These are phyloP conservation scores for Spatulosminthurus flaviceps DNA, from an alignment of 2,888 invertebrate genomes.

Conservation along the genomic window DNA sequence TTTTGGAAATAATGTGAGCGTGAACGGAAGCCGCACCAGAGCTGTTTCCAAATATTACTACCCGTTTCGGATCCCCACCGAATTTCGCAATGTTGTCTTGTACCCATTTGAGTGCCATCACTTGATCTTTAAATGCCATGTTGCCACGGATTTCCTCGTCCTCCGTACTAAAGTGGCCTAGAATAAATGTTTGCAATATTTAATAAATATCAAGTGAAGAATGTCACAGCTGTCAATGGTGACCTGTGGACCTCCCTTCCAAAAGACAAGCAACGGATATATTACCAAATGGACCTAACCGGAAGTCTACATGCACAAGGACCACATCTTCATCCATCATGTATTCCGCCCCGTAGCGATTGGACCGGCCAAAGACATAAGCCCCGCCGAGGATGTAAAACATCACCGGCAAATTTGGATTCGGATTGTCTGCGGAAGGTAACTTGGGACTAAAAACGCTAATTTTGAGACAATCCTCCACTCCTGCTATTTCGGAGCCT, in stretches of 20 bases:
- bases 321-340: conserved; percentile 32
- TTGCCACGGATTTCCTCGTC: conserved; percentile 40
- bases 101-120: conserved; percentile 36
- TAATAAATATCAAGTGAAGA: too few species aligned
- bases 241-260: too few species aligned
- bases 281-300: conserved; percentile 30
- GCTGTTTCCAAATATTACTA: conserved; percentile 41
- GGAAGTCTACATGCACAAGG: conserved; percentile 21
- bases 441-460: conserved; percentile 26
- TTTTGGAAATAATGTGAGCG: conserved; percentile 13
- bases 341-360: conserved; percentile 23
- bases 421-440: background rate
- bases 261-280: too few species aligned
- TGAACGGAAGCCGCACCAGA: conserved; percentile 35
- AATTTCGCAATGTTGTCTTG: conserved; percentile 41
- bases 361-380: conserved; percentile 16
- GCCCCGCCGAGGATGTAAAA: conserved; percentile 26
- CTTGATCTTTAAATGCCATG: conserved; percentile 42
- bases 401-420: conserved; percentile 26
- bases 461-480: conserved; percentile 33
- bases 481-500: conserved; percentile 7
- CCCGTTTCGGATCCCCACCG: conserved; percentile 34
- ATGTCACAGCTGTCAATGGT: too few species aligned
- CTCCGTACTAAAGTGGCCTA: conserved; percentile 39
- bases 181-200: background rate